Conservation (phyloP, 2,113 vertebrate species). For the Chascanopsetta lugubris region DNA sequence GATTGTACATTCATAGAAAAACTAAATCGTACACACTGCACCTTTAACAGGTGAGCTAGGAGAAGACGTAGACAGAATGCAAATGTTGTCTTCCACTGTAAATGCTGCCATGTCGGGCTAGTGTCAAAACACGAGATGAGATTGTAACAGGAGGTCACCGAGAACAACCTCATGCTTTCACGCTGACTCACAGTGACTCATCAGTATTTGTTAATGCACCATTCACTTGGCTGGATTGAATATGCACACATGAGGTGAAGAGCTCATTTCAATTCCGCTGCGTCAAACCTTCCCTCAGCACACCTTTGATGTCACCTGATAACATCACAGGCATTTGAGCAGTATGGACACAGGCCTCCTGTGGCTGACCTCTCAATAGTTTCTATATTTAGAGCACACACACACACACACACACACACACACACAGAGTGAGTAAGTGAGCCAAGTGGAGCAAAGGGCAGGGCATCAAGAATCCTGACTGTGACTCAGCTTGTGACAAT, state of each 20-base stretch:
- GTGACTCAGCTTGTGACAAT: background rate
- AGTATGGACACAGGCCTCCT: conserved; percentile 6
- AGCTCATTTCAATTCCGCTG: background rate
- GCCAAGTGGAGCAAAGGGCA: conserved; percentile 47
- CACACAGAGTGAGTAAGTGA: background rate
- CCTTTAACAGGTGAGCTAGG: too few relatives aligned
- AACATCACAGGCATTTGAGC: background rate
- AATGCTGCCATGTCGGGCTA: background rate
- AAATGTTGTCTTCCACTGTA: conserved; percentile 13
- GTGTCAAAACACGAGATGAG: background rate
- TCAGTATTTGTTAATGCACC: conserved; percentile 7
- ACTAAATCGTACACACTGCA: too few relatives aligned
- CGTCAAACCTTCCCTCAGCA: background rate
- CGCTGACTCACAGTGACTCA: background rate
- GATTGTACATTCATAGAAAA: too few relatives aligned
- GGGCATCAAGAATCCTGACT: background rate
- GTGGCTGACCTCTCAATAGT: conserved; percentile 16
- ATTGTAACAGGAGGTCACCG: background rate
- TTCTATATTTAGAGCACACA: conserved; percentile 53
- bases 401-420: conserved; percentile 1
- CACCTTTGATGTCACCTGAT: background rate
- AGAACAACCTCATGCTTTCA: background rate
- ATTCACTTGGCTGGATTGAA: conserved; percentile 23
- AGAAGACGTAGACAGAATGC: background rate
- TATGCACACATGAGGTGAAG: conserved; percentile 12